These are phyloP conservation scores for Dilophus febrilis DNA, from an alignment of 2,888 invertebrate species.

Conservation along the genomic window DNA sequence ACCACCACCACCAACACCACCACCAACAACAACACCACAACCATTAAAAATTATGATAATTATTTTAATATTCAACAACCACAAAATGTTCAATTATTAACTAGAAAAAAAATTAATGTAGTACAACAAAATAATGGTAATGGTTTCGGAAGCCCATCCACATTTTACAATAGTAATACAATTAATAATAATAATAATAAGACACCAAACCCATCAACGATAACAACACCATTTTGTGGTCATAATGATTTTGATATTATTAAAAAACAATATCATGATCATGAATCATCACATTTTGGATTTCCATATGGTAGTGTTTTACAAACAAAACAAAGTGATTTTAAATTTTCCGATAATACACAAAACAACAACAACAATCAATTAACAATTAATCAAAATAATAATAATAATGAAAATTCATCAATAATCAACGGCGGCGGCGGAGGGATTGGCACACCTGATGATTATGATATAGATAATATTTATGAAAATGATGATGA, in stretches of 20 bases:
- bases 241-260: conserved; percentile 28
- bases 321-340: conserved; percentile 18
- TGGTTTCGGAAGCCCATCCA: too few species aligned
- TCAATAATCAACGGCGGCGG: too few species aligned
- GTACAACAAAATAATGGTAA: too few species aligned
- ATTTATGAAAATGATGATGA: conserved; percentile 1
- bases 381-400: too few species aligned
- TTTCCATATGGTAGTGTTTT: conserved; percentile 28
- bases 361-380: too few species aligned
- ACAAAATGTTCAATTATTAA: conserved; percentile 18
- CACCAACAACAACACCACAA: not conserved
- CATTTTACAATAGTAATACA: too few species aligned
- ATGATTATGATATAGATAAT: not conserved
- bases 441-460: too few species aligned
- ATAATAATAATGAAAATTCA: too few species aligned
- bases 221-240: conserved; percentile 25
- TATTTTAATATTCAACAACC: too few species aligned
- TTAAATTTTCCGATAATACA: too few species aligned
- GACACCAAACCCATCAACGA: conserved; percentile 15
- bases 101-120: conserved; percentile 15
- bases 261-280: conserved; percentile 25
- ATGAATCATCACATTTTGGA: conserved; percentile 23
- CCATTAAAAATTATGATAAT: too few species aligned
- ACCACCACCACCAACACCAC: not conserved
- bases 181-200: too few species aligned